Conservation (phyloP, 1,140 invertebrate species). For the Wiebesia pumilae region DNA sequence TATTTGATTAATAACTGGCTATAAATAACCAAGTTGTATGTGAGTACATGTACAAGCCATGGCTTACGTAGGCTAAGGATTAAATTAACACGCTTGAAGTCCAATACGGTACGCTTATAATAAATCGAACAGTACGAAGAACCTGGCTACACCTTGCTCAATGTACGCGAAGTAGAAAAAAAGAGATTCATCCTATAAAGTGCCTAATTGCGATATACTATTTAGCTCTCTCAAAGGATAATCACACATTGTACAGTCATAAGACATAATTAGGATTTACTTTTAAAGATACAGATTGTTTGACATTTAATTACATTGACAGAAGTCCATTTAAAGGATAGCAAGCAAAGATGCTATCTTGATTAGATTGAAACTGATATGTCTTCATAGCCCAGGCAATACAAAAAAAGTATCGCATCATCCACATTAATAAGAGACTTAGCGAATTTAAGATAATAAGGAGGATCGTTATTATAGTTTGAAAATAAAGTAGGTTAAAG, state of each 20-base stretch:
- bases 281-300: neutral
- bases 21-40: neutral
- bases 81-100: constrained; percentile 16
- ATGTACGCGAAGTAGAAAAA: neutral
- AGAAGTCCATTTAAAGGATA: neutral
- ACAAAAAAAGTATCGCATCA: neutral
- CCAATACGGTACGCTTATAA: neutral
- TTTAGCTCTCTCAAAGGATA: neutral
- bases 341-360: neutral
- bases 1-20: constrained; percentile 10
- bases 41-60: neutral
- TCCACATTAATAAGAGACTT: neutral
- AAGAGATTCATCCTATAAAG: neutral
- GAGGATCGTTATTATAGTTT: neutral
- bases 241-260: constrained; percentile 4
- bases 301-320: constrained; percentile 19
- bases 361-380: neutral
- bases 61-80: neutral
- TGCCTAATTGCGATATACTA: neutral
- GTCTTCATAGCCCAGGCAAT: neutral
- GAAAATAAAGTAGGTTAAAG: neutral
- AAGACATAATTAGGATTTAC: neutral
- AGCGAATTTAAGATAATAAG: neutral
- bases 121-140: neutral
- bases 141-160: neutral